phyloP scores from a whole-genome alignment of 1,140 invertebrate genomes.

The Nautilus pompilius region DNA sequence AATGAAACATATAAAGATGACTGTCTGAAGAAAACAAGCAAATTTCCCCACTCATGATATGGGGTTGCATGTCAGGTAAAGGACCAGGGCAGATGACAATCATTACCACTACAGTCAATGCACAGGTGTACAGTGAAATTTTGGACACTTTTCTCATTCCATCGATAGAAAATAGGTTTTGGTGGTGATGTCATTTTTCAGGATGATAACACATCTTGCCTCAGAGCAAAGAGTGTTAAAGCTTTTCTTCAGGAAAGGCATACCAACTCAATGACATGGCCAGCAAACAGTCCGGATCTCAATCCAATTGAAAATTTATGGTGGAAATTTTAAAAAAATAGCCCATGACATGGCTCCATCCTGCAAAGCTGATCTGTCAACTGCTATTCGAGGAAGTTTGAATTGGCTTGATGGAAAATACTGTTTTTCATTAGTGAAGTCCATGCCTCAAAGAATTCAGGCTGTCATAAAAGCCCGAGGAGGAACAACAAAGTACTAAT shows the following conservation, averaged over 20 bases:
- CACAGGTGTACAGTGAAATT: not conserved
- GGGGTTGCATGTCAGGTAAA: not conserved
- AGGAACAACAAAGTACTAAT: not conserved
- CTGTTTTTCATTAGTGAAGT: not conserved
- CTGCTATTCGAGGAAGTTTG: not conserved
- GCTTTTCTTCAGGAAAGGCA: slow-evolving; percentile 9
- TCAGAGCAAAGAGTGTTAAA: not conserved
- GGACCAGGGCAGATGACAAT: not conserved
- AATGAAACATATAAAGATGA: not conserved
- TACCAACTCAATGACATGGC: slow-evolving; percentile 9
- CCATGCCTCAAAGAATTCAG: not conserved
- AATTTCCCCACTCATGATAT: not conserved
- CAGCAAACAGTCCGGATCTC: slow-evolving; percentile 14
- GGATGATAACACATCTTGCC: not conserved
- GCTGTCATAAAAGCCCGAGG: not conserved
- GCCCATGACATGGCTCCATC: not conserved
- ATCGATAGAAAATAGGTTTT: not conserved
- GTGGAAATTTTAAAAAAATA: slow-evolving; percentile 4
- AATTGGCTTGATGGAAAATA: not conserved
- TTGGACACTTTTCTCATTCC: not conserved
- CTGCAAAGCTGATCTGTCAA: not conserved
- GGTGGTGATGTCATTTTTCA: not conserved
- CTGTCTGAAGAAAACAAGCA: not conserved
- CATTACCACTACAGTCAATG: not conserved
- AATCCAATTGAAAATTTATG: slow-evolving; percentile 20